These are phyloP conservation scores for Polypterus bichir DNA, from an alignment of 2,113 vertebrate species.

Conservation along the genomic window DNA sequence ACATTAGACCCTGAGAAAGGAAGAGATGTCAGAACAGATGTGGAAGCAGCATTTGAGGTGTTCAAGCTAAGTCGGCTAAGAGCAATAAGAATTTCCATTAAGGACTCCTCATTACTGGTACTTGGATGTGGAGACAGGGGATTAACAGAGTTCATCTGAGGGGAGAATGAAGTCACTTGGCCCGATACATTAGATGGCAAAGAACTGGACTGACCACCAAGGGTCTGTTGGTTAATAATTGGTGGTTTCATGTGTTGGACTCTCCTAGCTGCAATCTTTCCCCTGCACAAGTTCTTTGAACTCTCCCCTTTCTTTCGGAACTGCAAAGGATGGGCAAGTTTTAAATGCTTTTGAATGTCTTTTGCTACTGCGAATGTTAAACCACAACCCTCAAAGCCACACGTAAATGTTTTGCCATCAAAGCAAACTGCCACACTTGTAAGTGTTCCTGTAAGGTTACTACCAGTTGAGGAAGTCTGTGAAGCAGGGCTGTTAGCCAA, in stretches of 20 bases:
- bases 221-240: slow-evolving; percentile 18
- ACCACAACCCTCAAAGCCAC: slow-evolving; percentile 76
- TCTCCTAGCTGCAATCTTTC: slow-evolving; percentile 20
- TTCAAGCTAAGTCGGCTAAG: slow-evolving; percentile 78
- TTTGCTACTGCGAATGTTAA: slow-evolving; percentile 68
- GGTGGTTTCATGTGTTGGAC: slow-evolving; percentile 26
- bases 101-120: slow-evolving; percentile 45
- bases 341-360: slow-evolving; percentile 73
- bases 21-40: slow-evolving; percentile 29
- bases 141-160: slow-evolving; percentile 7
- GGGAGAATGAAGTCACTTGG: slow-evolving; percentile 19
- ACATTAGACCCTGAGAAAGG: slow-evolving; percentile 38
- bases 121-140: slow-evolving; percentile 16
- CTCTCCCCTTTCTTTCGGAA: slow-evolving; percentile 53
- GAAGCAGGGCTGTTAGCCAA: slow-evolving; percentile 20
- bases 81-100: slow-evolving; percentile 72
- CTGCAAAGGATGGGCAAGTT: slow-evolving; percentile 66
- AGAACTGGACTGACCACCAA: slow-evolving; percentile 13
- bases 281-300: slow-evolving; percentile 29
- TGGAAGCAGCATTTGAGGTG: slow-evolving; percentile 31
- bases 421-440: slow-evolving; percentile 67
- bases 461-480: slow-evolving; percentile 12
- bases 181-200: slow-evolving; percentile 8
- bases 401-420: slow-evolving; percentile 73
- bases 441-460: slow-evolving; percentile 31